Base-by-base conservation (phyloP, 2,888 invertebrate species). In the Brachypalpus laphriformis region DNA sequence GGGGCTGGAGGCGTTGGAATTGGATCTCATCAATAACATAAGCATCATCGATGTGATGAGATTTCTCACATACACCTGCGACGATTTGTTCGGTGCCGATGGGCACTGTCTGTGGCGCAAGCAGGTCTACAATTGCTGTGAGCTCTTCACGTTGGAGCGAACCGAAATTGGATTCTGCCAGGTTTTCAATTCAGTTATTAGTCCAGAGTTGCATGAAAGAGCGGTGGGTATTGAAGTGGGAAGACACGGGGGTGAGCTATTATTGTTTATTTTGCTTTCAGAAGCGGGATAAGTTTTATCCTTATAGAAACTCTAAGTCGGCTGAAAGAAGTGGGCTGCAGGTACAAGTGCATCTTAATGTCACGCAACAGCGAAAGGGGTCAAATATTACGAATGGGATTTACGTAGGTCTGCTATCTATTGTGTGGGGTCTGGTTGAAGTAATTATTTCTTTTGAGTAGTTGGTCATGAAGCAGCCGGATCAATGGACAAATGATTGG, bases 161-260 rank as follows among this genome's bases (percentile, higher is more conserved):
- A 92, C 92, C 1, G 93, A 93, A 76, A 88, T 90, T 72, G 93
- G 93, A 2, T 90, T 91, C 65, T 93, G 93, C 85, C 91, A 92
- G 87, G 89, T 92, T 0, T 93, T 93, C 88, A 93, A 93, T 88
- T 92, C 93, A 7, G 90, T 71, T 4, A 82, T 91, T 0, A 89
- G 89, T 77, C 22, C 49, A 18, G 51, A 77, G n/a, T 70, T 76
- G 45, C 82, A 63, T 3, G 47, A 87, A 2, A 87, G 87, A 1
- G 65, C 56, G 65, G 90, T 90, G 63, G 72, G 88, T 81, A 51
- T 25, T 11, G 31, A 22, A 37, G 31, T 1, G 22, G 28, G 11
- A 3, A 0, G 9, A 3, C 1, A 9, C 9, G 22, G 11, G 63
- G 20, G 11, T 34, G 9, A 49, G 59, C 40, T 57, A 22, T 47